A percentile compares a stretch with the other conserved stretches of the same genome.
Conservation (phyloP, 2,113 vertebrate genomes). For the Eptesicus fuscus region DNA sequence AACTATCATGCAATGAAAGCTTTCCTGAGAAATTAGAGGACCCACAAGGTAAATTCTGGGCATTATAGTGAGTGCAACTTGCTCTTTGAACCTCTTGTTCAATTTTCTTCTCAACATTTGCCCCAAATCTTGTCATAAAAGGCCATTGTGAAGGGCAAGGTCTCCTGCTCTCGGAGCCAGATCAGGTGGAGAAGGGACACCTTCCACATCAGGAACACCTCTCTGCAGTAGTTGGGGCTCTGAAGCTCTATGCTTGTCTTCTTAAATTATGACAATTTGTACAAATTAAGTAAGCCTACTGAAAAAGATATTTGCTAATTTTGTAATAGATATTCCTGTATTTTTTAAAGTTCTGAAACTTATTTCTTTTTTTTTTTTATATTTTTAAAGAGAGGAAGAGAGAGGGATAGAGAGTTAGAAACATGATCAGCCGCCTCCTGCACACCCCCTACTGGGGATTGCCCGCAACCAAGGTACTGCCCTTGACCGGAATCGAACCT, state of each 20-base stretch:
- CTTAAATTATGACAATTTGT: background rate
- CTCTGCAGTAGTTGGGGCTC: background rate
- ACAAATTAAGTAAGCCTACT: background rate
- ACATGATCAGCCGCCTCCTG: too few species aligned
- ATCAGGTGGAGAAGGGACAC: background rate
- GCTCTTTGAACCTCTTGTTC: background rate
- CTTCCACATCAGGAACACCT: background rate
- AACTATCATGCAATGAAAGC: slow-evolving; percentile 86
- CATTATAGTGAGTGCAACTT: background rate
- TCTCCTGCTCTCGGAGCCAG: background rate
- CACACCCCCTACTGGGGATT: too few species aligned
- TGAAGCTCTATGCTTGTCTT: background rate
- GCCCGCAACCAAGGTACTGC: too few species aligned
- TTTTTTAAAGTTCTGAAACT: background rate
- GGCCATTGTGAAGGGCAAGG: background rate
- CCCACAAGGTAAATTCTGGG: slow-evolving; percentile 85
- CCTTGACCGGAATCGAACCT: too few species aligned
- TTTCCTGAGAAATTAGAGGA: slow-evolving; percentile 88
- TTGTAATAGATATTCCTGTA: background rate
- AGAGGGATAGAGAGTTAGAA: too few species aligned
- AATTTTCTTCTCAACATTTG: background rate
- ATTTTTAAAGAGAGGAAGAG: too few species aligned
- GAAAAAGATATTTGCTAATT: background rate
- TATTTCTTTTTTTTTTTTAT: too few species aligned
- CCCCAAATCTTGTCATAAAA: background rate